A percentile compares a stretch with the other conserved stretches of the same genome.
phyloP scores from a whole-genome alignment of 2,113 vertebrate species.

The Pomatostomus ruficeps region DNA sequence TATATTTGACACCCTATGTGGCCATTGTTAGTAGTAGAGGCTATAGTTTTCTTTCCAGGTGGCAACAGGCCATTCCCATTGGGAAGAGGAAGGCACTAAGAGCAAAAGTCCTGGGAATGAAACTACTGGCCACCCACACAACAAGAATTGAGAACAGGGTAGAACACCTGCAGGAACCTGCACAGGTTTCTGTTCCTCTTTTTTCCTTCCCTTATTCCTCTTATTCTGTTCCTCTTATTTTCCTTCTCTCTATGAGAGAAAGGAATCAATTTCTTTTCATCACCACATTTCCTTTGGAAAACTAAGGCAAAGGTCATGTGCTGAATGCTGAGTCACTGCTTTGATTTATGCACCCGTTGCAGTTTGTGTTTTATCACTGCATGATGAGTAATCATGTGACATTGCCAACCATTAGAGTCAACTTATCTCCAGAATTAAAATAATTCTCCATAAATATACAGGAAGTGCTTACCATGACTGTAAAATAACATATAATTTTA shows the following conservation, averaged over 20 bases:
- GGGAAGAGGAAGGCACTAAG: background rate
- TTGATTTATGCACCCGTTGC: background rate
- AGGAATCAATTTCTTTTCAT: background rate
- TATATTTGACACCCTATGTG: background rate
- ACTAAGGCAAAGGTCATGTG: background rate
- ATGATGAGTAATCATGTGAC: background rate
- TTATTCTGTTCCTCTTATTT: background rate
- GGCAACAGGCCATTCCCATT: background rate
- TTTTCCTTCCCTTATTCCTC: background rate
- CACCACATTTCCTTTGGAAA: background rate
- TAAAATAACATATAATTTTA: background rate
- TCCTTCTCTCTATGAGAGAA: background rate
- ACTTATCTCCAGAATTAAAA: background rate
- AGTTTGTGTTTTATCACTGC: background rate
- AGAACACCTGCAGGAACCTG: background rate
- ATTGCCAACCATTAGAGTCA: background rate
- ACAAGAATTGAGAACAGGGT: background rate
- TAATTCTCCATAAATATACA: background rate
- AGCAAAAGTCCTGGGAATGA: accelerated
- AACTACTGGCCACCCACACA: background rate
- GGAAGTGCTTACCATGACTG: background rate
- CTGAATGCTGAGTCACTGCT: slow-evolving; percentile 12
- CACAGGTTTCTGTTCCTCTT: background rate
- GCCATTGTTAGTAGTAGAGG: background rate
- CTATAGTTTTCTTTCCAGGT: background rate